A percentile compares a stretch with the other conserved stretches of the same genome.
These are phyloP conservation scores for Bursaphelenchus okinawaensis DNA, from an alignment of 2,888 invertebrate genomes.

Conservation along the genomic window DNA sequence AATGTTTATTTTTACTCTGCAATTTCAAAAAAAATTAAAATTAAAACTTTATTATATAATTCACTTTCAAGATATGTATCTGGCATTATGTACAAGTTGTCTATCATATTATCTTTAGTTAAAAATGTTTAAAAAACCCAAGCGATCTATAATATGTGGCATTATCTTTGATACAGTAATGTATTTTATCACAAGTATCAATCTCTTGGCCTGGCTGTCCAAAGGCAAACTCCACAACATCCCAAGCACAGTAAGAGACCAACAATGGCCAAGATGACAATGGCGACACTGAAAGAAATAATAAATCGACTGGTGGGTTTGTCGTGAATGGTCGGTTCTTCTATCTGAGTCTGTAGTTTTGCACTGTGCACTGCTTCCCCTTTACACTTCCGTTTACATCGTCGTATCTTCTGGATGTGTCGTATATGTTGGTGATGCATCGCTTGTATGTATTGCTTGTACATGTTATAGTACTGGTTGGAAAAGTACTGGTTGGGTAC, in stretches of 20 bases:
- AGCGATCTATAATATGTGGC: too few relatives aligned
- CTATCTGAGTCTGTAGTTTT: not conserved
- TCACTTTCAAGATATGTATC: too few relatives aligned
- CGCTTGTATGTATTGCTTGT: not conserved
- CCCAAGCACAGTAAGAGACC: conserved; percentile 15
- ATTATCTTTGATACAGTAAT: too few relatives aligned
- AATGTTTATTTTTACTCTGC: too few relatives aligned
- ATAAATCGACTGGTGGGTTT: not conserved
- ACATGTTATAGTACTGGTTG: not conserved
- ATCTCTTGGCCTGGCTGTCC: conserved; percentile 2
- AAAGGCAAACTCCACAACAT: conserved; percentile 12
- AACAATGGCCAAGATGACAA: conserved; percentile 14
- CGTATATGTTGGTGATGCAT: not conserved
- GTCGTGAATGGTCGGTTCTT: not conserved
- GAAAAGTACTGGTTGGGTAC: not conserved
- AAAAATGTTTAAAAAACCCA: too few relatives aligned
- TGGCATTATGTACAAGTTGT: too few relatives aligned
- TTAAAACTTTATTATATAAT: too few relatives aligned
- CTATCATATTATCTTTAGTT: too few relatives aligned
- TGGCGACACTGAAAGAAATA: conserved; percentile 8
- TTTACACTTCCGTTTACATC: not conserved
- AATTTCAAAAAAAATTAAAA: too few relatives aligned
- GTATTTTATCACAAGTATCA: too few relatives aligned
- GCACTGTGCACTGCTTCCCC: not conserved
- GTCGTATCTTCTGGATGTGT: not conserved